phyloP scores from a whole-genome alignment of 2,888 invertebrate genomes.

The Plutella xylostella region DNA sequence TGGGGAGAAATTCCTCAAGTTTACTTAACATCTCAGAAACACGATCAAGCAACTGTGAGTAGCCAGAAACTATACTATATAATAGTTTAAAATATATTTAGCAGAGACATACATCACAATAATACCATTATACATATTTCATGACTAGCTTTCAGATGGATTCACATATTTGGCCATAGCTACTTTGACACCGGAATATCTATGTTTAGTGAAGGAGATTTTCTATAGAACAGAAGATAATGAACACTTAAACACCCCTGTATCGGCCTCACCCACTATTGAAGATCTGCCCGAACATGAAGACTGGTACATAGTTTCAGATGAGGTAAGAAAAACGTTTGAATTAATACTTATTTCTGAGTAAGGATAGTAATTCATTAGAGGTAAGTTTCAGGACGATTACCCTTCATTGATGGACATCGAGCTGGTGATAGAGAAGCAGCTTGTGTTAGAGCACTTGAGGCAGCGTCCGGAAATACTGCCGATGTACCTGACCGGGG shows the following conservation, averaged over 20 bases:
- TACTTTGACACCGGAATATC: constrained; percentile 43
- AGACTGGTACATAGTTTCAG: constrained; percentile 51
- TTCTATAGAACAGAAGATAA: too few species aligned
- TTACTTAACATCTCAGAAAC: constrained; percentile 58
- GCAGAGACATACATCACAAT: too few species aligned
- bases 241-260: too few species aligned
- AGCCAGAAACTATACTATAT: too few species aligned
- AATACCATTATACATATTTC: too few species aligned
- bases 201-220: constrained; percentile 41
- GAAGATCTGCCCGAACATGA: constrained; percentile 41
- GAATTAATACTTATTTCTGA: not conserved
- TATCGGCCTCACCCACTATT: too few species aligned
- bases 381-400: constrained; percentile 38
- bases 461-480: constrained; percentile 44
- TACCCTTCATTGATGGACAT: constrained; percentile 70
- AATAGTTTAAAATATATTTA: too few species aligned
- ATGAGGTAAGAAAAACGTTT: constrained; percentile 30
- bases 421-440: constrained; percentile 71
- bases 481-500: constrained; percentile 30
- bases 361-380: not conserved
- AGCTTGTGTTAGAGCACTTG: constrained; percentile 55
- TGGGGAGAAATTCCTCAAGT: constrained; percentile 72
- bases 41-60: constrained; percentile 33
- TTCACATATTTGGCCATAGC: constrained; percentile 63
- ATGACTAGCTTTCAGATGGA: constrained; percentile 25